Conservation (phyloP, 2,113 vertebrate genomes). For the Oreochromis tanganicae region DNA sequence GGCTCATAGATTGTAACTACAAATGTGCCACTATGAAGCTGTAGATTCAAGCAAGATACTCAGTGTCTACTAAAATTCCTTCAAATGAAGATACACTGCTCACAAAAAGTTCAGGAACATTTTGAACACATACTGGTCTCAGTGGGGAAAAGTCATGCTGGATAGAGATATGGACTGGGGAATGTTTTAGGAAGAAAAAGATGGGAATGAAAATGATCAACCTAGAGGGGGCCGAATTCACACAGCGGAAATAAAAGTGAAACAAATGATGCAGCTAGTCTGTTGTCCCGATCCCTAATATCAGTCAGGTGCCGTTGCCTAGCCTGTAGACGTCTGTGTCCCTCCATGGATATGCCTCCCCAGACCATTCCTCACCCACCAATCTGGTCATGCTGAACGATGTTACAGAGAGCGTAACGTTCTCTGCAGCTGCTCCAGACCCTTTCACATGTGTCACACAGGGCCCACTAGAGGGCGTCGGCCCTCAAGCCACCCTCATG, state of each 20-base stretch:
- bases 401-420: background rate
- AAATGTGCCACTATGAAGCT: background rate
- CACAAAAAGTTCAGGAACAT: background rate
- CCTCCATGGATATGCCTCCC: background rate
- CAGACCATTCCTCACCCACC: background rate
- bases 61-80: background rate
- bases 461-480: too few species aligned
- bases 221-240: rapidly evolving
- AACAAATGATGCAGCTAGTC: background rate
- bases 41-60: background rate
- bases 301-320: background rate
- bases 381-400: background rate
- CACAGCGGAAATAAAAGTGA: background rate
- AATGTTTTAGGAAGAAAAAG: background rate
- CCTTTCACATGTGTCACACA: background rate
- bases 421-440: background rate
- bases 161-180: rapidly evolving
- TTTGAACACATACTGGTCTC: background rate
- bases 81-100: background rate
- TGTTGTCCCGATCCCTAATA: background rate
- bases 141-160: background rate
- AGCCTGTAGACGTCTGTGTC: rapidly evolving
- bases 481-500: rapidly evolving
- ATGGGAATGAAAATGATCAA: background rate
- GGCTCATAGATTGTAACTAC: background rate